phyloP scores from a whole-genome alignment of 2,888 invertebrate genomes.

The Steinernema carpocapsae region DNA sequence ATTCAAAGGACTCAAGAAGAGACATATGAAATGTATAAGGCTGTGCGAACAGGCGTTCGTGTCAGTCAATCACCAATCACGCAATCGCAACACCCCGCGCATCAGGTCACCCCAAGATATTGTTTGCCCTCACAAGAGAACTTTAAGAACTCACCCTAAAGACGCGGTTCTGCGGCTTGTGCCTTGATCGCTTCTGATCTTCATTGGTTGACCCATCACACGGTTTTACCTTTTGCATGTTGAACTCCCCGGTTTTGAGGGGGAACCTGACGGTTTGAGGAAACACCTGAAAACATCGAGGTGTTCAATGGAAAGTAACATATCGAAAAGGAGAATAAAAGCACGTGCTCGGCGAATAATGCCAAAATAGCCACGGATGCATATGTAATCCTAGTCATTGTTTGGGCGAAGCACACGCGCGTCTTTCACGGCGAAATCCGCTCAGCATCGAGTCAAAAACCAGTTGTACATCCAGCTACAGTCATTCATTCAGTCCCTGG shows the following conservation, averaged over 20 bases:
- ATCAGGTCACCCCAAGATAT: slow-evolving; percentile 5
- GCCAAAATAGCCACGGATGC: not conserved
- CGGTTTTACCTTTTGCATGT: not conserved
- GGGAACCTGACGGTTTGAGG: not conserved
- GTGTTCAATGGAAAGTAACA: no score
- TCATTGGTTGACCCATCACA: not conserved
- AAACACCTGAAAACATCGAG: slow-evolving; percentile 7
- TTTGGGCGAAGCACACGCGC: slow-evolving; percentile 18
- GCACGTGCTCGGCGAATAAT: not conserved
- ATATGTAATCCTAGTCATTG: slow-evolving; percentile 17
- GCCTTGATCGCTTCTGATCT: not conserved
- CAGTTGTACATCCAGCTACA: slow-evolving; percentile 22
- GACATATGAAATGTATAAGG: not conserved
- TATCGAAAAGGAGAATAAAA: no score
- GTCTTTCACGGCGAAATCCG: slow-evolving; percentile 29
- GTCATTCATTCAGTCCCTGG: slow-evolving; percentile 28
- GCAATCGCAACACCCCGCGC: slow-evolving; percentile 3
- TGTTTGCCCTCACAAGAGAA: not conserved
- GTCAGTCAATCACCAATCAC: slow-evolving; percentile 24
- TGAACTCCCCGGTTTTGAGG: slow-evolving; percentile 15
- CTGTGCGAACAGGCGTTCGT: not conserved
- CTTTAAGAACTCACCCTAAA: not conserved
- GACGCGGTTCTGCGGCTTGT: slow-evolving; percentile 1
- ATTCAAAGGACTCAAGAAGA: not conserved
- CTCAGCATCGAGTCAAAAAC: slow-evolving; percentile 27